Evolutionary conservation across 2,113 vertebrate genomes (phyloP).

Genomic region (Antechinus stuartii): DNA sequence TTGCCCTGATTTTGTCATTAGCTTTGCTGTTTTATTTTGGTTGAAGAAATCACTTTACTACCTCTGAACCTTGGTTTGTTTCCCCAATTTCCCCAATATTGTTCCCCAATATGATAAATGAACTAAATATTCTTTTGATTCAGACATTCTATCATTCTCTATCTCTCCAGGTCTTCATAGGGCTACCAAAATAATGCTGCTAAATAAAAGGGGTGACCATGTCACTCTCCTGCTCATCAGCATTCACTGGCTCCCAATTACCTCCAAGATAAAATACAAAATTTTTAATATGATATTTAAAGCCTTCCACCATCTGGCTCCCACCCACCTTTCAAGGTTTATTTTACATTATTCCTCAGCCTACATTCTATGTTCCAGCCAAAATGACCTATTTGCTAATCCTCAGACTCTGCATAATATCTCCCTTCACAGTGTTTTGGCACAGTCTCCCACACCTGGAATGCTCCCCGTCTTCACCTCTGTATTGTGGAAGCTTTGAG

Average conservation of each 20-base stretch:
- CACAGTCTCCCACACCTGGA: neutral
- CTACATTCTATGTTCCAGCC: neutral
- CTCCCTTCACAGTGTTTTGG: neutral
- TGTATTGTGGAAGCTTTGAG: neutral
- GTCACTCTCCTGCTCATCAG: neutral
- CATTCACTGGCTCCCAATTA: neutral
- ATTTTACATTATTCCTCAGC: neutral
- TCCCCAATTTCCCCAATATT: neutral
- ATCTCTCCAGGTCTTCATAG: neutral
- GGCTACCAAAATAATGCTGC: neutral
- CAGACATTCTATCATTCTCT: neutral
- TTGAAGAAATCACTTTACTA: neutral
- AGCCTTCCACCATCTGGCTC: neutral
- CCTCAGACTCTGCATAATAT: neutral
- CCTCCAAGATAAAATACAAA: neutral
- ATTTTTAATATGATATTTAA: neutral
- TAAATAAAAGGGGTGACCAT: neutral
- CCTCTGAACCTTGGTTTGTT: neutral
- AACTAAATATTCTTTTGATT: neutral
- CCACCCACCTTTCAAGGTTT: neutral
- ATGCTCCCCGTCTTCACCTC: neutral
- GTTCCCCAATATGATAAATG: neutral
- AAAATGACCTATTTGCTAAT: neutral
- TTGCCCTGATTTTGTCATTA: neutral
- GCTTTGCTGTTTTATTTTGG: neutral